Conservation (phyloP, 2,888 invertebrate genomes). For the Clusia tigrina region DNA sequence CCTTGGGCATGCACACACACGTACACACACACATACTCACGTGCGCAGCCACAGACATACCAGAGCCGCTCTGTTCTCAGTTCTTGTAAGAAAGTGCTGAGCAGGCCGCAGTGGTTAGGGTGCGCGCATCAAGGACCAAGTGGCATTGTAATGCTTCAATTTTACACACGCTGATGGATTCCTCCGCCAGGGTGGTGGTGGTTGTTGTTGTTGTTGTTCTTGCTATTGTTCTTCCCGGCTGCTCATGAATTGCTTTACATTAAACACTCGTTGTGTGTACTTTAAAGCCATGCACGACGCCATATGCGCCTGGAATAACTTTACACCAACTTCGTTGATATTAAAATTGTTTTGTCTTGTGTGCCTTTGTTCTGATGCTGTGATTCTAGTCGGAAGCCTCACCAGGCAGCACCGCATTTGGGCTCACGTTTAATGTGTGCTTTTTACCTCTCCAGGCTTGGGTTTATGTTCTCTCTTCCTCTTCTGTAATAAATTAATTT, state of each 20-base stretch:
- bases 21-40: neutral
- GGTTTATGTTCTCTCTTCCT: neutral
- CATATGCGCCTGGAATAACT: constrained; percentile 1
- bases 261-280: neutral
- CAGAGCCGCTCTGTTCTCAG: no score
- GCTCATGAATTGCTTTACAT: constrained; percentile 13
- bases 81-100: no score
- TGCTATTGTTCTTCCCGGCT: no score
- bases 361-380: neutral
- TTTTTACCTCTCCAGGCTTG: neutral
- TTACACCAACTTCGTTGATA: neutral
- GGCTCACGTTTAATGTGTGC: neutral
- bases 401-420: neutral
- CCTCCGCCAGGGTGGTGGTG: neutral
- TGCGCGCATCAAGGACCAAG: neutral
- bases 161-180: neutral
- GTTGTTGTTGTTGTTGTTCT: no score
- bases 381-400: no score
- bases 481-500: neutral
- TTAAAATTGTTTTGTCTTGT: neutral
- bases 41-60: no score
- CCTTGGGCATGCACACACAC: neutral
- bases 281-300: neutral
- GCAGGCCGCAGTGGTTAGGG: neutral
- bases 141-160: neutral